Conservation (phyloP, 2,113 vertebrate species). For the Leptobrachium leishanense region DNA sequence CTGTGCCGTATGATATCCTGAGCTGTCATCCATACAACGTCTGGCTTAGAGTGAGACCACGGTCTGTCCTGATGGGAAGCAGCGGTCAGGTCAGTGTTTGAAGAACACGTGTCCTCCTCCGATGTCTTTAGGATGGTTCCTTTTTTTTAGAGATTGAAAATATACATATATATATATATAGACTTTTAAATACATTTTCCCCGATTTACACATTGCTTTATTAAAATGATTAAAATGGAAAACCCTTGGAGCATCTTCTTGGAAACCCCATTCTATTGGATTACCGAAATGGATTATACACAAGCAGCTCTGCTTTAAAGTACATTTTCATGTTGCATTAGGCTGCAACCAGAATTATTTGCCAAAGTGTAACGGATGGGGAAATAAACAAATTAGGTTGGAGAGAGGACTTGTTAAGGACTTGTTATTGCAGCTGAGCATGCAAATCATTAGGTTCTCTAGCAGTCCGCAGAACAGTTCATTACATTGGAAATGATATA, state of each 20-base stretch:
- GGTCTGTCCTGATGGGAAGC: no score
- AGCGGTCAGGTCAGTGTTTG: no score
- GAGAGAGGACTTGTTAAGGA: no score
- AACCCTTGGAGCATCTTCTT: neutral
- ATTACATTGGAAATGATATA: slow-evolving; percentile 25
- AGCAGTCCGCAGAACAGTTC: neutral
- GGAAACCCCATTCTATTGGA: neutral
- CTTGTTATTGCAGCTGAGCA: neutral
- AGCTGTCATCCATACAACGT: no score
- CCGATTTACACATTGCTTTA: neutral
- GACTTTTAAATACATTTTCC: neutral
- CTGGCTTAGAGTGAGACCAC: no score
- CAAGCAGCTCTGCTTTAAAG: neutral
- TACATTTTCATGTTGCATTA: neutral
- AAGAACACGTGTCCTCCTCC: no score
- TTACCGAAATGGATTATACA: neutral
- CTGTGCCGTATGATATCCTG: no score
- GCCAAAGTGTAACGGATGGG: neutral
- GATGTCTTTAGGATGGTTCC: no score
- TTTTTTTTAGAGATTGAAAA: no score
- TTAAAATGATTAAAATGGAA: neutral
- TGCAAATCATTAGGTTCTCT: slow-evolving; percentile 10
- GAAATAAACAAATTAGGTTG: neutral
- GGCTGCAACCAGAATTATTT: neutral
- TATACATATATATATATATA: neutral